phyloP scores from a whole-genome alignment of 92 coral and sea anemone genomes.

The Zoanthus sansibaricus region DNA sequence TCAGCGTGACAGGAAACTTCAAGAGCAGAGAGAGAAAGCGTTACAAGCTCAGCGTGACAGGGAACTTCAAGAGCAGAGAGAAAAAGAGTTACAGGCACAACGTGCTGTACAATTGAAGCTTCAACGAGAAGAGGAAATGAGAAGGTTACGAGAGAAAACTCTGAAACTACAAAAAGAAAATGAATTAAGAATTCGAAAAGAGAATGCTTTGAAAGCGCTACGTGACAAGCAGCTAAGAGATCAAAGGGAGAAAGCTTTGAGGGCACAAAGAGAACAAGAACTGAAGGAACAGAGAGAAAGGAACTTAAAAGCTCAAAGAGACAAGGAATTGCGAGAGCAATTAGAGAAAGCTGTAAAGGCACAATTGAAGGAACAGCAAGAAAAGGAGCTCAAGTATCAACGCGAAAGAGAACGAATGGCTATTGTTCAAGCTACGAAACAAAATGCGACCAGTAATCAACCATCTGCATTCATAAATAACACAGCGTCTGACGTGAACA shows the following conservation, averaged over 20 bases:
- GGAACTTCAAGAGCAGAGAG: not conserved
- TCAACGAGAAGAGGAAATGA: slow-evolving; percentile 26
- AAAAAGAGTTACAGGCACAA: slow-evolving; percentile 16
- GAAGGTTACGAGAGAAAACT: not conserved
- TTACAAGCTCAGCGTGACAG: slow-evolving; percentile 6
- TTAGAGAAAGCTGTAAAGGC: slow-evolving; percentile 16
- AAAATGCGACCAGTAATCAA: slow-evolving; percentile 39
- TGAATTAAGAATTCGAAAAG: slow-evolving; percentile 9
- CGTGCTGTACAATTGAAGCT: not conserved
- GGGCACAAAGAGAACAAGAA: slow-evolving; percentile 13
- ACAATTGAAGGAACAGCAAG: slow-evolving; percentile 6
- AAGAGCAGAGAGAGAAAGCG: slow-evolving; percentile 23
- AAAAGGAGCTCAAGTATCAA: slow-evolving; percentile 31
- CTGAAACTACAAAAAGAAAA: slow-evolving; percentile 24
- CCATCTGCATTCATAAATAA: slow-evolving; percentile 16
- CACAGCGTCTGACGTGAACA: slow-evolving; percentile 1
- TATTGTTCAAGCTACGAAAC: slow-evolving; percentile 30
- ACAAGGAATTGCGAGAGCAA: slow-evolving; percentile 15
- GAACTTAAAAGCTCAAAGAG: slow-evolving; percentile 5
- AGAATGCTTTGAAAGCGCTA: slow-evolving; percentile 11
- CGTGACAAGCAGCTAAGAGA: not conserved
- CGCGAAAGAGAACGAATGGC: slow-evolving; percentile 31
- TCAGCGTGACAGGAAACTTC: slow-evolving; percentile 1
- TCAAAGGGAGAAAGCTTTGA: slow-evolving; percentile 14
- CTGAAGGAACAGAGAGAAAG: slow-evolving; percentile 10